These are phyloP conservation scores for Drosophila buzzatii DNA, from an alignment of 2,888 invertebrate species.

Conservation along the genomic window DNA sequence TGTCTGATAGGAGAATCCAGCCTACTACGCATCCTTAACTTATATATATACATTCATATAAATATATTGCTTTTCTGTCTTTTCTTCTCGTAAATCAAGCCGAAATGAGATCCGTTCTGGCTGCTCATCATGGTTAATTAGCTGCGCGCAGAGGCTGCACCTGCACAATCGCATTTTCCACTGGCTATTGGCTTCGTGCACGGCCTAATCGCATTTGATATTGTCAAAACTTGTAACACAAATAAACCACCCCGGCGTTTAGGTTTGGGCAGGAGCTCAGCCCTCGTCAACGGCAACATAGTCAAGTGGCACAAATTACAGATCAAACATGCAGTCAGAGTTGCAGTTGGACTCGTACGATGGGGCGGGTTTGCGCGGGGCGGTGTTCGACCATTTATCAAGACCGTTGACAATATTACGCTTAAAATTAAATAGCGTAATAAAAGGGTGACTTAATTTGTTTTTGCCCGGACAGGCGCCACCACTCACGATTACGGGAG, in stretches of 20 bases:
- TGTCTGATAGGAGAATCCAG: too few relatives aligned
- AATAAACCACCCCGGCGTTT: slow-evolving; percentile 84
- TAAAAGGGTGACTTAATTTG: slow-evolving; percentile 85
- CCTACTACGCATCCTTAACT: too few relatives aligned
- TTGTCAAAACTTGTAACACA: slow-evolving; percentile 68
- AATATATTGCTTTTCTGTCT: not conserved
- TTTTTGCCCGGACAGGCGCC: slow-evolving; percentile 64
- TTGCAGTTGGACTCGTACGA: slow-evolving; percentile 39
- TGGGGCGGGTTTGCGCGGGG: slow-evolving; percentile 5
- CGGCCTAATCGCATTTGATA: slow-evolving; percentile 67
- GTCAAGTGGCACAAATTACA: slow-evolving; percentile 83
- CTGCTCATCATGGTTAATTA: slow-evolving; percentile 50
- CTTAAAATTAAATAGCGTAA: slow-evolving; percentile 83
- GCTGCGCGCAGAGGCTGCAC: slow-evolving; percentile 50
- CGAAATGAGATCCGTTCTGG: slow-evolving; percentile 24
- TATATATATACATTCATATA: not conserved
- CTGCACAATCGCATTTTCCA: slow-evolving; percentile 64
- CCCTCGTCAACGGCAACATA: slow-evolving; percentile 35
- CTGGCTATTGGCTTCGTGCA: slow-evolving; percentile 34
- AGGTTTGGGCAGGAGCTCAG: slow-evolving; percentile 33
- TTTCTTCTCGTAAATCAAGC: slow-evolving; percentile 57
- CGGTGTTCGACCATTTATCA: slow-evolving; percentile 68
- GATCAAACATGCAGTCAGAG: slow-evolving; percentile 74
- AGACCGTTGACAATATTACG: slow-evolving; percentile 80
- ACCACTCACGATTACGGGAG: slow-evolving; percentile 52